Base-by-base conservation (phyloP, 2,888 invertebrate genomes). In the Falcaria lacertinaria region DNA sequence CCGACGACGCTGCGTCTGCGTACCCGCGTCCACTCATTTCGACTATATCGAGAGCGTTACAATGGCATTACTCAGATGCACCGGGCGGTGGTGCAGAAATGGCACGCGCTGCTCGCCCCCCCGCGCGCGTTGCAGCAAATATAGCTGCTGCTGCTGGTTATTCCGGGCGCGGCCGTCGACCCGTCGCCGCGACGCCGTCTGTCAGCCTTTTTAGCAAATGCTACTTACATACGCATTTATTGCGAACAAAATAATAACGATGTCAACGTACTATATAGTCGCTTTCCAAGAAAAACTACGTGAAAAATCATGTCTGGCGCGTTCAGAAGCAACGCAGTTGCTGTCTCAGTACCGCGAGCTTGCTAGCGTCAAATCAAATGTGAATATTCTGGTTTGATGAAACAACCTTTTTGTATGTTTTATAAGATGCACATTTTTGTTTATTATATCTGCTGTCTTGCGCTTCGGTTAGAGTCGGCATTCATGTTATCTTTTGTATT, bases 51-150 rank as follows among this genome's bases (percentile, higher is more conserved):
- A 81, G 86, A 82, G 78, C 85, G 87, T 88, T 88, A 86, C 85
- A 87, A 86, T 86, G 85, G 72, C 83, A 89, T 89, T 89, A 88
- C 83, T 89, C 88, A 88, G 86, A 87, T 88, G 88, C 88, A 87
- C 85, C 80, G 87, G 84, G 81, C 85, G 77, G 66, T 83, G 84
- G 72, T 86, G 88, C 87, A 87, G 83, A 88, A 87, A 87, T 87
- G 88, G 87, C 88, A 86, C 87, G 88, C 86, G 79, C 71, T 69
- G 76, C 60, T 68, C 64, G 60, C 49, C 60, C 78, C n/a, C 79
- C 74, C 79, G 74, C 62, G 69, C 77, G 69, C 37, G 59, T 65
- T 77, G 82, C 83, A 81, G 88, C 88, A 86, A 88, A 88, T 85
- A 84, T 87, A 87, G 84, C 83, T 82, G 86, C 73, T 88, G 86